Evolutionary conservation across 1,140 invertebrate species (phyloP), one percentile per base, ranked within the genome.

Genomic region (Glossosoma conforme): DNA sequence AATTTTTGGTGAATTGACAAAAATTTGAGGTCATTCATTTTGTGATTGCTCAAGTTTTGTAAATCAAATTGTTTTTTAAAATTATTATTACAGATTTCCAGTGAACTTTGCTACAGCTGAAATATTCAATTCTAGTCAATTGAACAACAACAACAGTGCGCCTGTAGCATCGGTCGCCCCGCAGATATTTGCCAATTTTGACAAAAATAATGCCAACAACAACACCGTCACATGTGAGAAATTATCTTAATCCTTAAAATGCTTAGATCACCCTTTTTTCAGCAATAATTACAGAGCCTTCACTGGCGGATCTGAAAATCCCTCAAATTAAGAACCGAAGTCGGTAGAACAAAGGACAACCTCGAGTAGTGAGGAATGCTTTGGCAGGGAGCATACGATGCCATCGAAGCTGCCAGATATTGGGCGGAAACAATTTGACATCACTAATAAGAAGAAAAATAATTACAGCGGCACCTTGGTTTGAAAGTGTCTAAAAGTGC

Each of bases 31-130:
- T 28, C n/a, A 28, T 28, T 6, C 25, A 6, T 28, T 28, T n/a
- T n/a, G n/a, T 36, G 38, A 5, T 9, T 41, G 5, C 8, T 41
- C 5, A 41, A 15, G 4, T 44, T 44, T 30, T 13, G 9, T 25
- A 44, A 13, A n/a, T n/a, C 41, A 44, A 36, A 13, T 13, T 36
- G 35, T 36, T n/a, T n/a, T 22, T 14, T 18, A 41, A 18, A 14
- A 8, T 32, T 44, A 32, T 25, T 42, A 14, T 69, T 69, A 38
- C 62, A 75, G 70, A 67, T 75, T 75, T 62, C 70, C 69, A 59
- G 72, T 74, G 54, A 70, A 74, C 60, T 75, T 75, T 52, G 65
- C 66, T n/a, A 72, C 69, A 13, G 70, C 70, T 51, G 68, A 73
- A 47, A 75, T 75, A 55, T 75, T 70, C 50, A 75, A 75, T 56